These are phyloP conservation scores for Lasioglossum morio DNA, from an alignment of 2,888 invertebrate genomes.

Conservation along the genomic window DNA sequence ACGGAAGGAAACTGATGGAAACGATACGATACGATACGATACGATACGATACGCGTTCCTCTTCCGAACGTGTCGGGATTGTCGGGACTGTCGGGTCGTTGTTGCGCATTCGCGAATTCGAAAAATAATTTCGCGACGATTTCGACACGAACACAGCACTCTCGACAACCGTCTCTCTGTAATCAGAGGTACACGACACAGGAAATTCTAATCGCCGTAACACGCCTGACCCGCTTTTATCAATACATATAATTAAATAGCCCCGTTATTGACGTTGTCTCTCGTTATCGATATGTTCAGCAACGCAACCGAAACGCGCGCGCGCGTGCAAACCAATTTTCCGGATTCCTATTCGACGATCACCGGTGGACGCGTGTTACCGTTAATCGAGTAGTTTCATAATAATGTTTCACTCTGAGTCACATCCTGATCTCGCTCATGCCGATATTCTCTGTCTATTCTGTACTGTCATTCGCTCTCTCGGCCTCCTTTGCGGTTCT, in stretches of 20 bases:
- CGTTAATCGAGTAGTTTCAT: slow-evolving; percentile 42
- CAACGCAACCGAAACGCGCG: slow-evolving; percentile 21
- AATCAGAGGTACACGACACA: background rate
- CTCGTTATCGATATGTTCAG: slow-evolving; percentile 17
- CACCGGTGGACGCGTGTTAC: slow-evolving; percentile 25
- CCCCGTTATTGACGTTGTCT: slow-evolving; percentile 18
- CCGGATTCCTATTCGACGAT: slow-evolving; percentile 22
- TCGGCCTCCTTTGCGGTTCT: too few relatives aligned
- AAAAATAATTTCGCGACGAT: background rate
- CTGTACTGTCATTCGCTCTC: too few relatives aligned
- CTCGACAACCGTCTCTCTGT: background rate
- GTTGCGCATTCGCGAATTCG: too few relatives aligned
- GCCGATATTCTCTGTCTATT: too few relatives aligned
- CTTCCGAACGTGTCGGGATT: too few relatives aligned
- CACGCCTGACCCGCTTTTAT: background rate
- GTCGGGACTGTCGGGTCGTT: too few relatives aligned
- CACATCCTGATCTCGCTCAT: background rate
- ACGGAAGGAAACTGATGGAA: too few relatives aligned
- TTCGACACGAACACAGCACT: background rate
- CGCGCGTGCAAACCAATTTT: slow-evolving; percentile 16
- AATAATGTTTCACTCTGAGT: slow-evolving; percentile 32
- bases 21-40: too few relatives aligned
- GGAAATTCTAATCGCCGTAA: background rate
- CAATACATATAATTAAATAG: slow-evolving; percentile 32
- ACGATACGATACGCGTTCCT: too few relatives aligned